phyloP scores from a whole-genome alignment of 2,797 vertebrate genomes.

The Macroramphosus scolopax region DNA sequence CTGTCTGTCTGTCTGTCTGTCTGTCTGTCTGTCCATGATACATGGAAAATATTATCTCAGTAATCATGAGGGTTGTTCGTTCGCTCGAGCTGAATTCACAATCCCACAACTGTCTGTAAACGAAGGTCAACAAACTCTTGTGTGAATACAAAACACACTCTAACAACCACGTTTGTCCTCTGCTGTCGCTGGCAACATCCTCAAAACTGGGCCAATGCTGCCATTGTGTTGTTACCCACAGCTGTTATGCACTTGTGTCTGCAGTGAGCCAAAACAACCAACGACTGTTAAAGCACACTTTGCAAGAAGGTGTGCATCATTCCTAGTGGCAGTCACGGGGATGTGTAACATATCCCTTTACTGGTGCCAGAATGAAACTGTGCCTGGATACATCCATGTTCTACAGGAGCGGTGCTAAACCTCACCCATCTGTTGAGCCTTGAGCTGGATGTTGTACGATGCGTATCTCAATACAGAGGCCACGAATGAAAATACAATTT shows the following conservation, averaged over 20 bases:
- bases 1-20: neutral
- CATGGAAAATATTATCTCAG: constrained; percentile 11
- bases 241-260: constrained; percentile 37
- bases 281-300: constrained; percentile 27
- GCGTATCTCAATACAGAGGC: too few relatives aligned
- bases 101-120: constrained; percentile 11
- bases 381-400: too few relatives aligned
- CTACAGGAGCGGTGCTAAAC: too few relatives aligned
- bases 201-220: too few relatives aligned
- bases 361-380: too few relatives aligned
- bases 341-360: too few relatives aligned
- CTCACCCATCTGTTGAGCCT: too few relatives aligned
- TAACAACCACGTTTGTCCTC: constrained; percentile 37
- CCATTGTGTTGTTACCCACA: constrained; percentile 28
- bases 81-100: constrained; percentile 18
- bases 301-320: constrained; percentile 4
- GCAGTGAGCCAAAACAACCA: constrained; percentile 25
- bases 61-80: constrained; percentile 15
- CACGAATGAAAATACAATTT: too few relatives aligned
- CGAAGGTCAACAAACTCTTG: constrained; percentile 9
- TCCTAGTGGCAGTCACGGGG: constrained; percentile 1
- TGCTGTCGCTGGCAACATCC: constrained; percentile 7
- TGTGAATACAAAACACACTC: constrained; percentile 19
- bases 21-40: too few relatives aligned
- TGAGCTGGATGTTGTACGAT: too few relatives aligned